These are phyloP conservation scores for Arrhopalites spinosus DNA, from an alignment of 2,888 invertebrate species.

Conservation along the genomic window DNA sequence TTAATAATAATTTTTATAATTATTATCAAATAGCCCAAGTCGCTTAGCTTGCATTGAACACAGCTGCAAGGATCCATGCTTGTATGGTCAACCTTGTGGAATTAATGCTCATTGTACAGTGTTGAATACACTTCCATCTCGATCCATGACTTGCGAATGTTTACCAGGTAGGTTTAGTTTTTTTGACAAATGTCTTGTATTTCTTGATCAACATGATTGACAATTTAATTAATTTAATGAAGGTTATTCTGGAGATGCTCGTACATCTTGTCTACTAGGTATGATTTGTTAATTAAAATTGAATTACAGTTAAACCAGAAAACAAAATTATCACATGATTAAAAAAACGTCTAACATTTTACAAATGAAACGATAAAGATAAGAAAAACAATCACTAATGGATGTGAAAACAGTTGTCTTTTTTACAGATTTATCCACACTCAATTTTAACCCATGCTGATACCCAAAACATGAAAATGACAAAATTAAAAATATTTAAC, in stretches of 20 bases:
- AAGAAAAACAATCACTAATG: too few relatives aligned
- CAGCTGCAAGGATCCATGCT: conserved; percentile 79
- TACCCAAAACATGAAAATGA: background rate
- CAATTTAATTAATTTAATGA: too few relatives aligned
- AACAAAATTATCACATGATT: too few relatives aligned
- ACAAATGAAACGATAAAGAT: too few relatives aligned
- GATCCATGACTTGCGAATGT: conserved; percentile 87
- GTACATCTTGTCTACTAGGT: conserved; percentile 81
- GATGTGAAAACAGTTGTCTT: background rate
- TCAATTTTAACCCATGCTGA: background rate
- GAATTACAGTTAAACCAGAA: too few relatives aligned
- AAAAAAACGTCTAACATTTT: too few relatives aligned
- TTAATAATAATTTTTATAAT: too few relatives aligned
- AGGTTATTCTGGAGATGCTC: conserved; percentile 83
- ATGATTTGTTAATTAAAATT: conserved; percentile 57
- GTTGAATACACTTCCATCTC: conserved; percentile 81
- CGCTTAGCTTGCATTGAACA: conserved; percentile 77
- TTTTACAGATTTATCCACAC: background rate
- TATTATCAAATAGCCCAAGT: conserved; percentile 69
- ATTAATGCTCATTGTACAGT: conserved; percentile 80
- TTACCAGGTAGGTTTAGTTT: conserved; percentile 64
- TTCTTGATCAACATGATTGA: too few relatives aligned
- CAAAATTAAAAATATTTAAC: background rate
- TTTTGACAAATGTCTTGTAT: too few relatives aligned
- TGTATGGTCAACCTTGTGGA: conserved; percentile 59